Conservation (phyloP, 1,140 invertebrate species). For the Drosophila novamexicana region DNA sequence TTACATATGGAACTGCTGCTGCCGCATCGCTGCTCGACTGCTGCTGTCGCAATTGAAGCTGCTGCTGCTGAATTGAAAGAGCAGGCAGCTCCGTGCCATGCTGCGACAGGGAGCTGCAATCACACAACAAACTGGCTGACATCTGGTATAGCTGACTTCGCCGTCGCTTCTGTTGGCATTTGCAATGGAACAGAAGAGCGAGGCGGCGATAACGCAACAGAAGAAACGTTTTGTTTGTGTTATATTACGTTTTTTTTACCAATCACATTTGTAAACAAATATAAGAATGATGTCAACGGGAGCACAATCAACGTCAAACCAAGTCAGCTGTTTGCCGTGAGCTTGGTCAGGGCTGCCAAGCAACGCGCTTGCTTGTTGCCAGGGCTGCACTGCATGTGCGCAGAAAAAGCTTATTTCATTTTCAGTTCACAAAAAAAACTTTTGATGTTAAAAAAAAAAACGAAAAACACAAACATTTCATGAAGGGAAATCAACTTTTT, state of each 20-base stretch:
- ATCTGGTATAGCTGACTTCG: not conserved
- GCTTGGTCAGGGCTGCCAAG: constrained; percentile 17
- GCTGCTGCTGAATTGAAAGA: constrained; percentile 22
- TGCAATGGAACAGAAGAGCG: not conserved
- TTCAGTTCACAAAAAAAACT: no score
- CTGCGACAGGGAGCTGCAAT: not conserved
- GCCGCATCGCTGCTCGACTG: not conserved
- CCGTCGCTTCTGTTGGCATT: not conserved
- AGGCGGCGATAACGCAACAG: not conserved
- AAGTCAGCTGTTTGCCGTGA: constrained; percentile 23
- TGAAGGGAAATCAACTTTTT: no score
- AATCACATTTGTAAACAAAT: constrained; percentile 12
- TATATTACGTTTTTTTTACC: not conserved
- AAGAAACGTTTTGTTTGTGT: constrained; percentile 12
- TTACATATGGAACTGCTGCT: not conserved
- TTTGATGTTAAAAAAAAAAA: no score
- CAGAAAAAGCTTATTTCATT: no score
- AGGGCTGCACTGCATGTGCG: constrained; percentile 11
- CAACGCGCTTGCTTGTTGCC: not conserved
- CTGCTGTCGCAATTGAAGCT: constrained; percentile 24
- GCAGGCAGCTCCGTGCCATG: constrained; percentile 1
- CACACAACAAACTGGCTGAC: constrained; percentile 1
- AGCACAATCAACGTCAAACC: not conserved
- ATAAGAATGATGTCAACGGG: not conserved
- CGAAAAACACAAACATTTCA: no score